Base-by-base conservation (phyloP, 2,888 invertebrate genomes). In the Lissocephala sabroskyi region DNA sequence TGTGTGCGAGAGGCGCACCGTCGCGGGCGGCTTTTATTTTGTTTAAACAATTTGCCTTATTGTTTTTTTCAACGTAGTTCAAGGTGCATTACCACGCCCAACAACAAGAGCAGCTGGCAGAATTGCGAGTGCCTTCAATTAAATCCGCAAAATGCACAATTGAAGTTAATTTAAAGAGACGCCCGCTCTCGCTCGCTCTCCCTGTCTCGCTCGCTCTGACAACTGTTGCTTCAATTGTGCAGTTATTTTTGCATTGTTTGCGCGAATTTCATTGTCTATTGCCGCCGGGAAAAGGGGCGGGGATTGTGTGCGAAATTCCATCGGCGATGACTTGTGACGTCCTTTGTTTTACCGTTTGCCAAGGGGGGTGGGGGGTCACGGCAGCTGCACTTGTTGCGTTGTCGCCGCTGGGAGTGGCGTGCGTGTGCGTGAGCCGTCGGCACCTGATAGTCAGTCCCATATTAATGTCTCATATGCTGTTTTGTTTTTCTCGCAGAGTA, bases 141-240 rank as follows among this genome's bases (percentile, higher is more conserved):
- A 67, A 71, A 67, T 55, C 52, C 55, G 59, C 54, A 65, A 56
- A 62, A 62, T 59, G 59, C 62, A 66, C 59, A 79, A 75, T 74
- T 70, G 66, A 58, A 56, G 56, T 51, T 70, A 64, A 68, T 76
- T 78, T 65, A 62, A 62, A 55, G 43, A 57, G 49, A 52, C 14
- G 2, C 13, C 5, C 26, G 3, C 2, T 3, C 7, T 18, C 19
- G 10, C 19, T 16, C 14, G 10, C 17, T 28, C 6, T 7, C 30
- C 6, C 16, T 29, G 29, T n/a, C 41, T 1, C 17, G 9, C n/a
- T 36, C 5, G n/a, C 29, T 13, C 28, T 7, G 10, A 10, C 42
- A 42, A 42, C 11, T 35, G 35, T 19, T 36, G 18, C 18, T 17
- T 30, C 11, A n/a, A n/a, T n/a, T n/a, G n/a, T n/a, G 33, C 13